phyloP scores from a whole-genome alignment of 2,797 vertebrate species.

The Malurus leucopterus region DNA sequence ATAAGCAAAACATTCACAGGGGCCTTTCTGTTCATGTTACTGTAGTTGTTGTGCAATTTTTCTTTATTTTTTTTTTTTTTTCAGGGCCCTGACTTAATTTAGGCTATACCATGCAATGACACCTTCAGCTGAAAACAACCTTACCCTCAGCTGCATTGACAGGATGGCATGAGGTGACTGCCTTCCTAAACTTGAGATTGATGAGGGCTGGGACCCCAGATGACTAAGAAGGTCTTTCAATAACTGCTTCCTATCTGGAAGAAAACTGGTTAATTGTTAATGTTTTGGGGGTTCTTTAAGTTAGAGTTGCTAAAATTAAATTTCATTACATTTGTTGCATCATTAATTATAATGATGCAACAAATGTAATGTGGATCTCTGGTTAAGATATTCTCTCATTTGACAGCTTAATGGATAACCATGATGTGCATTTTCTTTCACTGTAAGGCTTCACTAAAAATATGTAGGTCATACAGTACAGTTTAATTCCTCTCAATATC shows the following conservation, averaged over 20 bases:
- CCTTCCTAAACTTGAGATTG: not conserved
- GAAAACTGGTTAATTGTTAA: not conserved
- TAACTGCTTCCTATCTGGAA: not conserved
- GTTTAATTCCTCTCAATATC: not conserved
- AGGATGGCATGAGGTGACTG: not conserved
- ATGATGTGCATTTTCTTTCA: not conserved
- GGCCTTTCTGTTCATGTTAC: not conserved
- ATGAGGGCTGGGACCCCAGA: not conserved
- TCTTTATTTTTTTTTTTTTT: not conserved
- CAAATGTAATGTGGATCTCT: not conserved
- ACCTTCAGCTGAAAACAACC: not conserved
- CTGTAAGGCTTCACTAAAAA: not conserved
- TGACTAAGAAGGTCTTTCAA: not conserved
- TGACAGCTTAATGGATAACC: not conserved
- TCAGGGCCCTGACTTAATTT: not conserved
- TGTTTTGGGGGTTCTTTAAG: not conserved
- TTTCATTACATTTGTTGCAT: not conserved
- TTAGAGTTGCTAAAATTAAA: not conserved
- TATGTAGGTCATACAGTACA: not conserved
- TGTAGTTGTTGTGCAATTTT: fast-evolving
- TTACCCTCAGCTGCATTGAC: not conserved
- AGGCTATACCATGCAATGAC: not conserved
- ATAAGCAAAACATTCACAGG: not conserved
- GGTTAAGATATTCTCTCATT: not conserved
- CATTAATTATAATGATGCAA: not conserved